Evolutionary conservation across 2,797 vertebrate species (phyloP), one percentile per base, ranked within the genome.

Genomic region (Sebastes kiyomatsui): DNA sequence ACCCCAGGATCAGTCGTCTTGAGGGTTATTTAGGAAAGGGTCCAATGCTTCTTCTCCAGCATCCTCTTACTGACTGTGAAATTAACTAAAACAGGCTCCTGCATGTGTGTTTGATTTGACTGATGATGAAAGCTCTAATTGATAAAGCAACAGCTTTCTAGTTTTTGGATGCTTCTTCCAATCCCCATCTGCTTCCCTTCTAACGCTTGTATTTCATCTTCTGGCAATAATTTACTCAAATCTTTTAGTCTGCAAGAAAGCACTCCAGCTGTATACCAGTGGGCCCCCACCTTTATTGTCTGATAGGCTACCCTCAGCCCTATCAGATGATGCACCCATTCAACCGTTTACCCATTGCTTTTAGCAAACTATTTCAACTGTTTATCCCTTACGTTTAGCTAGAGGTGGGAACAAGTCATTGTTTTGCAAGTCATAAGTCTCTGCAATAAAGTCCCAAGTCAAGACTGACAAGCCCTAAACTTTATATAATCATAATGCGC

Each of bases 41-140:
- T 64, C 69, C 55, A 18, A 25, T n/a, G 35, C 10, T 20, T 32
- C 62, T 76, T 67, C 66, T 72, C 52, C 56, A 55, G 61, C 42
- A 60, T 75, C 77, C 70, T 60, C 58, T 9, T 32, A n/a, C 18
- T 35, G 35, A 38, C 35, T 38, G 35, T 38, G 20, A 33, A 35
- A 62, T 32, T 0, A 62, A n/a, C 59, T 32, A 22, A 32, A 32
- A 61, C 27, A 20, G 28, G 3, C 9, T 10, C 16, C 60, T 62
- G 35, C 35, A 38, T 38, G 35, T 38, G 60, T 33, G 60, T 35
- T 69, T 72, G 58, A 66, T 60, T 22, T 73, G 68, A 83, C 46
- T 67, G 42, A 78, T 66, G 20, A 64, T 78, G 74, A 80, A 74
- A 59, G 55, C 67, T 58, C 23, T 32, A 42, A 69, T 27, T 58